These are phyloP conservation scores for Dendrolimus punctatus DNA, from an alignment of 1,140 invertebrate species.

Conservation along the genomic window DNA sequence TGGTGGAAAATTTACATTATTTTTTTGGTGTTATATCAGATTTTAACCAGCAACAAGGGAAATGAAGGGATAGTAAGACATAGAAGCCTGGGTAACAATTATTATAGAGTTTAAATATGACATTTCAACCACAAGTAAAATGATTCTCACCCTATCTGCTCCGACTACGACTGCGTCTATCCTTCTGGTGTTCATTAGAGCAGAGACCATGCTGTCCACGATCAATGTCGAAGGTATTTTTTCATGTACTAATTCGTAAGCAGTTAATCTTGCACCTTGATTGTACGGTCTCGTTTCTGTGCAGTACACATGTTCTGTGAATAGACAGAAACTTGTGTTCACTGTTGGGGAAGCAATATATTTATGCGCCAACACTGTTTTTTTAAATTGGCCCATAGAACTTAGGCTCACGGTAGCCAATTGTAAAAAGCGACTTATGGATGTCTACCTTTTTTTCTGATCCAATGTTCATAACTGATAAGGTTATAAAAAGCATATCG, in stretches of 20 bases:
- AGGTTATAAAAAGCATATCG: too few species aligned
- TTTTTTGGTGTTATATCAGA: too few species aligned
- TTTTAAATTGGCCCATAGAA: too few species aligned
- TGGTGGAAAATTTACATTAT: too few species aligned
- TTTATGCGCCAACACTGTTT: too few species aligned
- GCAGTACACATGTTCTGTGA: conserved; percentile 90
- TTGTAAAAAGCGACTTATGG: too few species aligned
- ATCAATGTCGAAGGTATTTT: conserved; percentile 94
- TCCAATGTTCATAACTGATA: too few species aligned
- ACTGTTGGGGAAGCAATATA: too few species aligned
- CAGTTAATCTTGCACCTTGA: conserved; percentile 95
- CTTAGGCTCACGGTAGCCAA: too few species aligned
- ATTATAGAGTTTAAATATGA: too few species aligned
- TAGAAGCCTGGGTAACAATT: neutral
- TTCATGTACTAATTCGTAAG: conserved; percentile 95
- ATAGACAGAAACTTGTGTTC: neutral
- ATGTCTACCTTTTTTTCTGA: too few species aligned
- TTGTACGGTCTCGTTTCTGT: conserved; percentile 99
- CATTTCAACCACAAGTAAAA: neutral
- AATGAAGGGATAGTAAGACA: neutral
- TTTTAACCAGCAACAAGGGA: neutral
- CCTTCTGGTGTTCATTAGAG: conserved; percentile 87
- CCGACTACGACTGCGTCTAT: conserved; percentile 89
- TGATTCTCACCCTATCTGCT: conserved; percentile 83
- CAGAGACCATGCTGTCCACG: conserved; percentile 96